Percentiles rank a stretch among this genome's conserved stretches.
These are phyloP conservation scores for Laticauda colubrina DNA, from an alignment of 2,113 vertebrate species.

Conservation along the genomic window DNA sequence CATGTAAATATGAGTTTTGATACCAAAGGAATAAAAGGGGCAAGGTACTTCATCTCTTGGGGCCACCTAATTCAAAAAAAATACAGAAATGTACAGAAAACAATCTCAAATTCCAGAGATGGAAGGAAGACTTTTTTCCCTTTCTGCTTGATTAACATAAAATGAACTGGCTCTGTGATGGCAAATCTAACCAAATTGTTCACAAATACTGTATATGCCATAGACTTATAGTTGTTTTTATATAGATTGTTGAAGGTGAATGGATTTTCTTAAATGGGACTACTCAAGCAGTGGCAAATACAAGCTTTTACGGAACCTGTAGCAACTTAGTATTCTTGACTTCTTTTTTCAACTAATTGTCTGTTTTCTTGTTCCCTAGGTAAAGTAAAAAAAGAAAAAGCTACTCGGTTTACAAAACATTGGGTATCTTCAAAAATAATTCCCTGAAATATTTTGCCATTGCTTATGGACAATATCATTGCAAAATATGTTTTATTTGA, in stretches of 20 bases:
- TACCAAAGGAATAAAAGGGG: neutral
- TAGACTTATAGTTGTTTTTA: neutral
- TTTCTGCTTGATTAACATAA: neutral
- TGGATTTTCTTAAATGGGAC: neutral
- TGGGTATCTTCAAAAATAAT: slow-evolving; percentile 74
- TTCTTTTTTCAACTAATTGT: neutral
- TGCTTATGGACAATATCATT: neutral
- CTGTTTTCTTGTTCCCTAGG: slow-evolving; percentile 65
- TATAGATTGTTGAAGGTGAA: neutral
- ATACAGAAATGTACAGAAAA: neutral
- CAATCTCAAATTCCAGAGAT: neutral
- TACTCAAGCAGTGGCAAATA: neutral
- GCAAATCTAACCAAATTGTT: neutral
- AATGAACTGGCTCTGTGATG: neutral
- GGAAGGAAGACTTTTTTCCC: neutral
- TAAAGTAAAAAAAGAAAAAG: slow-evolving; percentile 74
- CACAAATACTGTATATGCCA: neutral
- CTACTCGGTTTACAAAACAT: slow-evolving; percentile 74
- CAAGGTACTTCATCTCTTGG: neutral
- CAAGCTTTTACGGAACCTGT: neutral
- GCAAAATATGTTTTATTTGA: neutral
- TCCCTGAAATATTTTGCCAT: neutral
- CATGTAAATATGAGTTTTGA: neutral
- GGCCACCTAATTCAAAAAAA: neutral
- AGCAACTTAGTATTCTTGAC: neutral